A percentile compares a stretch with the other conserved stretches of the same genome.
These are phyloP conservation scores for Cyanoramphus novaezelandiae DNA, from an alignment of 2,113 vertebrate genomes.

Conservation along the genomic window DNA sequence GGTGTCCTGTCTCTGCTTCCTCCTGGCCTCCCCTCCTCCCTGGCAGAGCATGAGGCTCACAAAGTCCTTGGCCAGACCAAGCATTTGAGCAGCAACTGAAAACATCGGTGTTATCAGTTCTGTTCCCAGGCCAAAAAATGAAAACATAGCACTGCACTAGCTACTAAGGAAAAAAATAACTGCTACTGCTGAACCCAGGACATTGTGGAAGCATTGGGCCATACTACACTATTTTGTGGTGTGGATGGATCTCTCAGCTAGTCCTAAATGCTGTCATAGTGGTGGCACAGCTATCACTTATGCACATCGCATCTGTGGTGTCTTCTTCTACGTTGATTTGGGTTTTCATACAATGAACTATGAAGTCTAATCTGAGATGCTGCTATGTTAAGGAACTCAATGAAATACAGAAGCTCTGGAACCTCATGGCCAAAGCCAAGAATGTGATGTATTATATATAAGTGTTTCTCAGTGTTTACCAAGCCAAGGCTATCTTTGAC, in stretches of 20 bases:
- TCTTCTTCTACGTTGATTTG: background rate
- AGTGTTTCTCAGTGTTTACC: background rate
- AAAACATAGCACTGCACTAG: no score
- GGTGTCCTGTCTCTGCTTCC: no score
- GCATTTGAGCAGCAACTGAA: no score
- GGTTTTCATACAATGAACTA: background rate
- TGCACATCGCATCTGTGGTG: background rate
- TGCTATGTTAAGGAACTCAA: background rate
- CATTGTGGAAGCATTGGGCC: background rate
- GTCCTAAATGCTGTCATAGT: background rate
- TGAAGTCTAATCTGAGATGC: background rate
- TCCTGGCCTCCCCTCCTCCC: no score
- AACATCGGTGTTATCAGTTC: no score
- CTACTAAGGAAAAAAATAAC: no score
- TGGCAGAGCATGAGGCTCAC: no score
- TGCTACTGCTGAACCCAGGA: no score
- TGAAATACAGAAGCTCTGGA: background rate
- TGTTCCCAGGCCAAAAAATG: no score
- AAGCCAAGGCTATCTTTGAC: background rate
- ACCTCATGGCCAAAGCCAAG: background rate
- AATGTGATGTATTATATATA: background rate
- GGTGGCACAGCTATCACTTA: background rate
- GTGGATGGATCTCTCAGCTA: background rate
- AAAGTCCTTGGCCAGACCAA: no score
- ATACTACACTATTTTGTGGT: background rate